These are phyloP conservation scores for Melospiza georgiana DNA, from an alignment of 2,113 vertebrate species.

Conservation along the genomic window DNA sequence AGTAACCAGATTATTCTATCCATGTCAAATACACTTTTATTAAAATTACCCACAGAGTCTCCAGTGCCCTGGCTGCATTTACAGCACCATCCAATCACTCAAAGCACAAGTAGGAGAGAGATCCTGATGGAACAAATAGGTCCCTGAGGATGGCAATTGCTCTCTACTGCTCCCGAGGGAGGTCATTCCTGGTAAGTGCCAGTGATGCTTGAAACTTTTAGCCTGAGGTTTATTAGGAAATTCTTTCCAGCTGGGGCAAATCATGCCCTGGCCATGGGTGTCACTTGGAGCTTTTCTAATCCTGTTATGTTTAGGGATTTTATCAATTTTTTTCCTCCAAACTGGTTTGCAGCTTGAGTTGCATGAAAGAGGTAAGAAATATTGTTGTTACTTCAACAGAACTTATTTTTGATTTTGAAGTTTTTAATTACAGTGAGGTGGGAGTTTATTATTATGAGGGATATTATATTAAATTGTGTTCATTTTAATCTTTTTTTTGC, in stretches of 20 bases:
- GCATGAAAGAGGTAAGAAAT: background rate
- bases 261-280: background rate
- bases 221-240: background rate
- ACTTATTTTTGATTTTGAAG: background rate
- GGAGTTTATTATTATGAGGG: background rate
- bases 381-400: background rate
- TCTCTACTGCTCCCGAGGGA: background rate
- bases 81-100: background rate
- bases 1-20: background rate
- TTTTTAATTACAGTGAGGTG: background rate
- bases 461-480: background rate
- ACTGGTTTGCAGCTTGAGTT: accelerated
- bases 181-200: background rate
- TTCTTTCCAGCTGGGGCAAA: background rate
- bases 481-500: background rate
- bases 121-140: background rate
- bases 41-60: background rate
- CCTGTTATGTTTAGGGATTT: background rate
- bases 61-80: background rate
- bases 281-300: background rate
- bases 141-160: background rate
- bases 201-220: background rate
- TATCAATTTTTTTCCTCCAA: background rate
- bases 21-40: background rate
- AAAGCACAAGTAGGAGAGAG: background rate